A percentile compares a stretch with the other conserved stretches of the same genome.
Conservation (phyloP, 92 coral and sea anemone genomes). For the Actinostola sp. region DNA sequence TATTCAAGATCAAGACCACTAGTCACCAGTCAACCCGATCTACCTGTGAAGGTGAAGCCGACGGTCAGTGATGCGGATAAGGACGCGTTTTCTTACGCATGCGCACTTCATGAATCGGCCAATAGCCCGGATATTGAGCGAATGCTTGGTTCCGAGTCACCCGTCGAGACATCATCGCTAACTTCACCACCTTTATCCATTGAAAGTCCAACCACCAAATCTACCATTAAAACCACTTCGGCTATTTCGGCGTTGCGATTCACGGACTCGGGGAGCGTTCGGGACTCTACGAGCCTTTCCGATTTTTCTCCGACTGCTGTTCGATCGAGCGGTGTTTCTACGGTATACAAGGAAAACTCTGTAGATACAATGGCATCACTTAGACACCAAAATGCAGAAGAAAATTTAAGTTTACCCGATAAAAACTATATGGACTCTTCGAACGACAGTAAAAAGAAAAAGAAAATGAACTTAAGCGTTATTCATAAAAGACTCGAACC, state of each 20-base stretch:
- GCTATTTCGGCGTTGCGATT: not conserved
- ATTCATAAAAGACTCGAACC: conserved; percentile 59
- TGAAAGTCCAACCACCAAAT: not conserved
- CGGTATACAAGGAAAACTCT: not conserved
- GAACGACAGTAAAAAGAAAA: conserved; percentile 10
- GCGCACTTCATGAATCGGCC: conserved; percentile 73
- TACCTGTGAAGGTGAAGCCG: not conserved
- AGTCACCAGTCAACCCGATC: not conserved
- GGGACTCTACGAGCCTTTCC: not conserved
- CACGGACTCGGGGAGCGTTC: conserved; percentile 9
- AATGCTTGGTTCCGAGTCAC: conserved; percentile 65
- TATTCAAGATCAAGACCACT: not conserved
- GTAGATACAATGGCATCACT: not conserved
- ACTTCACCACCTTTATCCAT: not conserved
- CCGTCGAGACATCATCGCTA: conserved; percentile 1
- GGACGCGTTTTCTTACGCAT: conserved; percentile 64
- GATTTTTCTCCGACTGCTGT: conserved; percentile 2
- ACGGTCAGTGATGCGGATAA: conserved; percentile 41
- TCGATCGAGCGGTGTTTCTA: not conserved
- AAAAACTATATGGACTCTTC: not conserved
- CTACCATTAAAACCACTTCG: not conserved
- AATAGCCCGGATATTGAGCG: conserved; percentile 73
- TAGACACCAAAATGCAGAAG: not conserved
- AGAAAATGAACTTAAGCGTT: conserved; percentile 17
- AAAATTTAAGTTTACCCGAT: not conserved